These are phyloP conservation scores for Nymphalis polychloros DNA, from an alignment of 2,888 invertebrate species.

Conservation along the genomic window DNA sequence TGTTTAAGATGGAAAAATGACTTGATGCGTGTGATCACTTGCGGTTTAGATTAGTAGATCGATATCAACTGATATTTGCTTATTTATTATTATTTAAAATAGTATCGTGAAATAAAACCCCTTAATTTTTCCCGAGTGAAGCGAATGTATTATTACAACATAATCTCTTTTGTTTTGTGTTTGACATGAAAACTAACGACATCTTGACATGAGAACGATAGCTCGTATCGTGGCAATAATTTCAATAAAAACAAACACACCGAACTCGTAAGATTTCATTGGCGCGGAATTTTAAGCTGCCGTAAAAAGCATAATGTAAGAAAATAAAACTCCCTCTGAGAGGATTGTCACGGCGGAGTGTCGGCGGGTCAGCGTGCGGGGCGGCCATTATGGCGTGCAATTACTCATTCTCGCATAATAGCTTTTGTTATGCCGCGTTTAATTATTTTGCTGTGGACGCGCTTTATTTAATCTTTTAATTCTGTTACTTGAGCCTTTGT, in stretches of 20 bases:
- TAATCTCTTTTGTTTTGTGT: no score
- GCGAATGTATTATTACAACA: no score
- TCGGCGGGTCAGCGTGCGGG: constrained; percentile 5
- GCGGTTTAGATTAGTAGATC: no score
- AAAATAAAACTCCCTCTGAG: background rate
- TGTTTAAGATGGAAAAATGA: no score
- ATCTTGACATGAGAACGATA: no score
- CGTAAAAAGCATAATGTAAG: constrained; percentile 6
- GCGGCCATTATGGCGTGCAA: background rate
- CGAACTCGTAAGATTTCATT: background rate
- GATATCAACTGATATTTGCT: no score
- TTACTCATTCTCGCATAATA: constrained; percentile 28
- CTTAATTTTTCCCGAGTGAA: no score
- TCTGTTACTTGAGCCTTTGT: constrained; percentile 20
- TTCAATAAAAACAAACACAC: background rate
- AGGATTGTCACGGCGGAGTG: background rate
- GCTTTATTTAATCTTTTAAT: constrained; percentile 25
- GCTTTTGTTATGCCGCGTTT: constrained; percentile 24
- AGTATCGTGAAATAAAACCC: no score
- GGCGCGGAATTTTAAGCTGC: background rate
- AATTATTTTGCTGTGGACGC: constrained; percentile 18
- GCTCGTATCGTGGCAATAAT: background rate
- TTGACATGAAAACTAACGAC: no score
- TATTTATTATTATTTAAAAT: no score
- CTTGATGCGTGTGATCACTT: no score